A percentile compares a stretch with the other conserved stretches of the same genome.
Evolutionary conservation across 2,113 vertebrate species (phyloP).

Genomic region (Zonotrichia leucophrys): DNA sequence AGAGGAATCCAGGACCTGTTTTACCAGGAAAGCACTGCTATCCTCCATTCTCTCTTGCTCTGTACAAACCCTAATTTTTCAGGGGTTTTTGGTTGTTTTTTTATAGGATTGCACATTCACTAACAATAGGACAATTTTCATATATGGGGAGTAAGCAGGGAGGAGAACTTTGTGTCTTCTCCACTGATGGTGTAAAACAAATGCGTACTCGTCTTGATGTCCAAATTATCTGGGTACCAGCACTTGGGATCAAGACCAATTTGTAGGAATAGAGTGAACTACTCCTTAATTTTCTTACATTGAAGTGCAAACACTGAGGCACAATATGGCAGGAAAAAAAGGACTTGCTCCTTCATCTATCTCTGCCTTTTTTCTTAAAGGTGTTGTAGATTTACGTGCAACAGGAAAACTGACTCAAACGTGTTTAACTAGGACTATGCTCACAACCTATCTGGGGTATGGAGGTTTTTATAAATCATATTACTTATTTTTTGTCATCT

Average conservation of each 20-base stretch:
- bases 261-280: not conserved
- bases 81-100: not conserved
- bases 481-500: not conserved
- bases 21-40: not conserved
- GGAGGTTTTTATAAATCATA: conserved; percentile 23
- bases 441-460: not conserved
- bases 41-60: not conserved
- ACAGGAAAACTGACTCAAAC: not conserved
- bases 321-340: not conserved
- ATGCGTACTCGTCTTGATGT: not conserved
- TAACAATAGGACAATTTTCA: not conserved
- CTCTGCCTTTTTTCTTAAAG: not conserved
- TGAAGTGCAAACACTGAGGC: not conserved
- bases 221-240: not conserved
- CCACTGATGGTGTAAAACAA: fast-evolving
- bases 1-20: not conserved
- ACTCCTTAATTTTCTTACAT: not conserved
- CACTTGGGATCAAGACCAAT: not conserved
- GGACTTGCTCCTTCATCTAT: not conserved
- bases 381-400: not conserved
- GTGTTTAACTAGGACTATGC: not conserved
- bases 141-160: not conserved
- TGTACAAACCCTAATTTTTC: not conserved
- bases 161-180: not conserved
- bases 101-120: not conserved